Evolutionary conservation across 2,888 invertebrate genomes (phyloP).

Genomic region (Xestobium rufovillosum): DNA sequence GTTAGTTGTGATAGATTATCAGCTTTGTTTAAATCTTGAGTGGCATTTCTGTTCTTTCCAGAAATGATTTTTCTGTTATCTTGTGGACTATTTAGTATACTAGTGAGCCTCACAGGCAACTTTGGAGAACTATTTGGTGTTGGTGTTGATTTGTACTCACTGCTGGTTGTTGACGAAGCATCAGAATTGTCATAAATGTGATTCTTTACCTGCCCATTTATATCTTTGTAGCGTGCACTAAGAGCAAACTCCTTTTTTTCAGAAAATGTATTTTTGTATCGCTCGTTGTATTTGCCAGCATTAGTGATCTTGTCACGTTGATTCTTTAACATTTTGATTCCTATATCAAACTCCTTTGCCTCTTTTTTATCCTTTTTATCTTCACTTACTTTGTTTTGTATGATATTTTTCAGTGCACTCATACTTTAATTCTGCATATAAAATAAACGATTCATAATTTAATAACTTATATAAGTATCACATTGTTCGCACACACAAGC

Average conservation of each 20-base stretch:
- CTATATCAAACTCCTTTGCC: slow-evolving; percentile 27
- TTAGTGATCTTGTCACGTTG: slow-evolving; percentile 36
- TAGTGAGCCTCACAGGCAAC: background rate
- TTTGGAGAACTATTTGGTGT: slow-evolving; percentile 27
- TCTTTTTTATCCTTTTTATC: slow-evolving; percentile 9
- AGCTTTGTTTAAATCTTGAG: slow-evolving; percentile 38
- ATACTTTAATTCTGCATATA: slow-evolving; percentile 30
- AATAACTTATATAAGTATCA: no score
- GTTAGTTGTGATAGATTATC: slow-evolving; percentile 48
- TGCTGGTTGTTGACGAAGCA: slow-evolving; percentile 19
- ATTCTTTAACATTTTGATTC: slow-evolving; percentile 33
- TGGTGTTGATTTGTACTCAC: slow-evolving; percentile 30
- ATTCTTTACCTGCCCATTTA: slow-evolving; percentile 22
- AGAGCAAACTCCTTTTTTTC: slow-evolving; percentile 24
- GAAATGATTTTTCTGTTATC: slow-evolving; percentile 22
- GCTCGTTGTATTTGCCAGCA: slow-evolving; percentile 39
- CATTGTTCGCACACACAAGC: slow-evolving; percentile 3
- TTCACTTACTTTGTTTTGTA: slow-evolving; percentile 9
- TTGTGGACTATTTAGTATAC: background rate
- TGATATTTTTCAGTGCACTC: slow-evolving; percentile 20
- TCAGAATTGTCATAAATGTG: slow-evolving; percentile 20
- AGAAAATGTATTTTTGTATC: slow-evolving; percentile 37
- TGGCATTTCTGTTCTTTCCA: slow-evolving; percentile 34
- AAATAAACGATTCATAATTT: slow-evolving; percentile 22
- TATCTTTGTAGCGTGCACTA: slow-evolving; percentile 23